phyloP scores from a whole-genome alignment of 2,113 vertebrate species.

The Fulica atra region DNA sequence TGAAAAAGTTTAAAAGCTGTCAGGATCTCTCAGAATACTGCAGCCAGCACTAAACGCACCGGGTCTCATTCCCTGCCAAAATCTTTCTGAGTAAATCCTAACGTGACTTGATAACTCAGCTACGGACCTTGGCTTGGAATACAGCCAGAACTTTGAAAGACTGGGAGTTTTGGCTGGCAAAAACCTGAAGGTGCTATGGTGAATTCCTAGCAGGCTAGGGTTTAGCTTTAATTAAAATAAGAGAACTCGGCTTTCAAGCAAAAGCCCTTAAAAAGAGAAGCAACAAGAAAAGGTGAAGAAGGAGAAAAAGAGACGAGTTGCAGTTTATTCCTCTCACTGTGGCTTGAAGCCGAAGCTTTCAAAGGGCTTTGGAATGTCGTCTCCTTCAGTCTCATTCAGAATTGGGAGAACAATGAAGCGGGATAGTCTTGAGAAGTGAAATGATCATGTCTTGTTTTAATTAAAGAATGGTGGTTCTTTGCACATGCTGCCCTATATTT shows the following conservation, averaged over 20 bases:
- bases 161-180: constrained; percentile 37
- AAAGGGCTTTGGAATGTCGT: neutral
- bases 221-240: constrained; percentile 3
- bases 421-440: neutral
- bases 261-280: neutral
- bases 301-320: neutral
- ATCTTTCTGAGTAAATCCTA: constrained; percentile 53
- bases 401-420: neutral
- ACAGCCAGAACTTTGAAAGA: constrained; percentile 32
- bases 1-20: constrained; percentile 48
- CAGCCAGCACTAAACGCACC: constrained; percentile 15
- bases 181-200: neutral
- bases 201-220: neutral
- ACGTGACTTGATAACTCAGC: constrained; percentile 55
- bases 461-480: neutral
- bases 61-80: constrained; percentile 23
- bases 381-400: neutral
- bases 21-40: constrained; percentile 36
- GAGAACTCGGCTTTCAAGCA: neutral
- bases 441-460: neutral
- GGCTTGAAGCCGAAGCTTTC: neutral
- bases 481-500: neutral
- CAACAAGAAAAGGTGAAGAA: neutral
- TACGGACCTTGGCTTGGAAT: constrained; percentile 20
- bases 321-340: neutral